A percentile compares a stretch with the other conserved stretches of the same genome.
These are phyloP conservation scores for Merops nubicus DNA, from an alignment of 2,113 vertebrate species.

Conservation along the genomic window DNA sequence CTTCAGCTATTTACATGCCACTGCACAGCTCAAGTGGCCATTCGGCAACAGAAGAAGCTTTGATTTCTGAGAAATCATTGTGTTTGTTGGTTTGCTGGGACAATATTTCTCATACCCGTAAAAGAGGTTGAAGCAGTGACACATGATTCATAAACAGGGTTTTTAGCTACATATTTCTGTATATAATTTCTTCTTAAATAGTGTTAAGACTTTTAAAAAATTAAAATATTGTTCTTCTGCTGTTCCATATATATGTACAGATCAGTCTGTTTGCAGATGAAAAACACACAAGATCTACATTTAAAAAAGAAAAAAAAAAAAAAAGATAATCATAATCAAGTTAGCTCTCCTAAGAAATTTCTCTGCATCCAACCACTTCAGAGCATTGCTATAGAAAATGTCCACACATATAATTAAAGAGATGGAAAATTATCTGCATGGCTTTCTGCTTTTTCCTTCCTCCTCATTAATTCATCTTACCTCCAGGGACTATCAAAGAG, in stretches of 20 bases:
- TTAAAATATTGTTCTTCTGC: neutral
- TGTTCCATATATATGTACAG: fast-evolving
- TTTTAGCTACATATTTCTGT: neutral
- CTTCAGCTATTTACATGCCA: neutral
- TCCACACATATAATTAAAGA: neutral
- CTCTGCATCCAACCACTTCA: neutral
- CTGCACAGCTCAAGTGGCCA: neutral
- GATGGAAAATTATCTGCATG: neutral
- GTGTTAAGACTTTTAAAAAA: too few relatives aligned
- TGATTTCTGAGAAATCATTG: neutral
- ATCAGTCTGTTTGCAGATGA: neutral
- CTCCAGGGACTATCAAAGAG: neutral
- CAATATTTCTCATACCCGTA: fast-evolving
- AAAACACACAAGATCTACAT: neutral
- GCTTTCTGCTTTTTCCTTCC: neutral
- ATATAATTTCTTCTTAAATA: too few relatives aligned
- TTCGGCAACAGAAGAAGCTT: neutral
- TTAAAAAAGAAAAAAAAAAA: neutral
- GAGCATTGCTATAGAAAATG: neutral
- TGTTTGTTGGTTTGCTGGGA: neutral
- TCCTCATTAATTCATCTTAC: neutral
- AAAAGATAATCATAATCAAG: neutral
- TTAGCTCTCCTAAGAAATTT: neutral
- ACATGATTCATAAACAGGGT: neutral
- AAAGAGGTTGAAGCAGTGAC: neutral